These are phyloP conservation scores for Cephus spinipes DNA, from an alignment of 2,888 invertebrate species.

Conservation along the genomic window DNA sequence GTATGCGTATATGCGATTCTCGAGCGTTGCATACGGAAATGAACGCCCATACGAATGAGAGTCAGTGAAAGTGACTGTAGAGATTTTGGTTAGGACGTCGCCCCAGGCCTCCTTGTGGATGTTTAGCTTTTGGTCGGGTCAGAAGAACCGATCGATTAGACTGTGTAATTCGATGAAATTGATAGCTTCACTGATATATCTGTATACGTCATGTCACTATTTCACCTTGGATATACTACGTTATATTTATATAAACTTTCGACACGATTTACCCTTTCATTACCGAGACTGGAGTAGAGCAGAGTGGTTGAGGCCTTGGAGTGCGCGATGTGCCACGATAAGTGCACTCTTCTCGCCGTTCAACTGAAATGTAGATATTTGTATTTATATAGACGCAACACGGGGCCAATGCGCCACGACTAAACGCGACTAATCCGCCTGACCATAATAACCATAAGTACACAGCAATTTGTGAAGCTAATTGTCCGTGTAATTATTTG, in stretches of 20 bases:
- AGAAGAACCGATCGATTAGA: conserved; percentile 1
- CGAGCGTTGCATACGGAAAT: background rate
- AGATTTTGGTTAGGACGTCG: background rate
- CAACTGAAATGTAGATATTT: background rate
- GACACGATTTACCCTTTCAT: background rate
- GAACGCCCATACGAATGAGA: background rate
- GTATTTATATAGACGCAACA: background rate
- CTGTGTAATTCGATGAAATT: conserved; percentile 7
- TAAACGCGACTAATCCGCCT: background rate
- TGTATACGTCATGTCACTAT: background rate
- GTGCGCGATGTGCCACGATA: background rate
- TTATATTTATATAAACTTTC: background rate
- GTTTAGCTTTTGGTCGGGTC: background rate
- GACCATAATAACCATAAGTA: conserved; percentile 1
- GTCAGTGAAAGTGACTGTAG: conserved; percentile 6
- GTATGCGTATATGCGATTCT: background rate
- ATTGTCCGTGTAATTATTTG: conserved; percentile 10
- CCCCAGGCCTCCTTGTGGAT: background rate
- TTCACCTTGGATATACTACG: background rate
- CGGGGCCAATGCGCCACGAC: background rate
- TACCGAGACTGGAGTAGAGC: background rate
- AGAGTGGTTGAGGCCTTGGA: background rate
- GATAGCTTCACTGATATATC: background rate
- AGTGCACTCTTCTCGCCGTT: background rate
- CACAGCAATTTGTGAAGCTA: conserved; percentile 11